Evolutionary conservation across 2,888 invertebrate genomes (phyloP), one percentile per base, ranked within the genome.

Genomic region (Hipparchia sbordonii): DNA sequence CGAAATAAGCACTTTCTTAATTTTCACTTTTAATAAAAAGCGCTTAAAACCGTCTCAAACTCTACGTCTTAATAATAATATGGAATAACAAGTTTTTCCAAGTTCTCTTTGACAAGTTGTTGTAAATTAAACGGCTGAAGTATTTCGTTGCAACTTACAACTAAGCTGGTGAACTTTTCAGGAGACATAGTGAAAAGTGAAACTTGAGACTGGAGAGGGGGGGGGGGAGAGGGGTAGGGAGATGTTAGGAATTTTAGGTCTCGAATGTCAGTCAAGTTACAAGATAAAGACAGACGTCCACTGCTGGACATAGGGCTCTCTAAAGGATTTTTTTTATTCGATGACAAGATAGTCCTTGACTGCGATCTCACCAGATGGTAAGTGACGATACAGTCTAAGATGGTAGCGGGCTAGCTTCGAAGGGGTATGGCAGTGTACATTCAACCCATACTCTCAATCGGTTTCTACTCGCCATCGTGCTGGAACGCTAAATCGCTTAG

Each of bases 81-180:
- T 61, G 54, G 67, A 61, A 51, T 63, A 69, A 62, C 23, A 63
- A 23, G 33, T 69, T 57, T 57, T 65, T 63, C 13, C 9, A 67
- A 67, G 45, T 67, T 57, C 56, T 56, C 54, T 45, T 67, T 57
- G 57, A 67, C 67, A 57, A 57, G 65, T 65, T 65, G 65, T 12
- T 52, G 48, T 63, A 48, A 51, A 65, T 65, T 52, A 52, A 52
- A 33, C 52, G 52, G 12, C 12, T 33, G 33, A 65, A 65, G 52
- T 65, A 51, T 65, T 65, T 33, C 52, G 51, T 33, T 52, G 51
- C 63, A 63, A 10, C 33, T 65, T 51, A 65, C 65, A 33, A 12
- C 10, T 52, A 33, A 52, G 63, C 48, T 13, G 13, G 63, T 12
- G 6, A 65, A 65, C 52, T 65, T 65, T 23, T 10, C 63, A 13